Percentiles rank a stretch among this genome's conserved stretches.
Evolutionary conservation across 1,140 invertebrate species (phyloP).

Genomic region (Platorchestia sp.): DNA sequence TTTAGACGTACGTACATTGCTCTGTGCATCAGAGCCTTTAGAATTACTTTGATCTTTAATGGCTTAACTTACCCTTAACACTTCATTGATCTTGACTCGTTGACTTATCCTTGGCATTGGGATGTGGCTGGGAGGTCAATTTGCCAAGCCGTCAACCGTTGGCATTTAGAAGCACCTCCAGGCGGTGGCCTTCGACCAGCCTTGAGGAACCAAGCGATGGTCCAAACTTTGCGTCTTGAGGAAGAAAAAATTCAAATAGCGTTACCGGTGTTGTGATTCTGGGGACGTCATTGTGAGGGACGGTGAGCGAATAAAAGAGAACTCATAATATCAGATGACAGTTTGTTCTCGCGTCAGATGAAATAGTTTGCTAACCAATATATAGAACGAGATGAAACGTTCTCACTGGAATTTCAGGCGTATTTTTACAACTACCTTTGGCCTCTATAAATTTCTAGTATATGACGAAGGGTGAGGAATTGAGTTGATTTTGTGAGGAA

Average conservation of each 20-base stretch:
- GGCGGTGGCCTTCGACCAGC: background rate
- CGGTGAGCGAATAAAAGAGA: background rate
- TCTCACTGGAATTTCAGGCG: background rate
- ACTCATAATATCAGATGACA: background rate
- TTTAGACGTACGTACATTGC: background rate
- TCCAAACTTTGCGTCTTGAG: background rate
- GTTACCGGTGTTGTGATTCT: background rate
- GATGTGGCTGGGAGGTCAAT: background rate
- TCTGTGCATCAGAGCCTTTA: background rate
- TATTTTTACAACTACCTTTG: background rate
- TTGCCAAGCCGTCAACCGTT: constrained; percentile 30
- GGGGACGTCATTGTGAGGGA: background rate
- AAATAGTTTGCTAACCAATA: background rate
- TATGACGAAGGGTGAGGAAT: background rate
- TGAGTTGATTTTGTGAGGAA: background rate
- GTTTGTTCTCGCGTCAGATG: background rate
- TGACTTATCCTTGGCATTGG: constrained; percentile 44
- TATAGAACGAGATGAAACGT: background rate
- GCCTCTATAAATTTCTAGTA: background rate
- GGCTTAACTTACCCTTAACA: background rate
- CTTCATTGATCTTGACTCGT: background rate
- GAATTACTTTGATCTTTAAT: background rate
- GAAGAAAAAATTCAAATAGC: background rate
- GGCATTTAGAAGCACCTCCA: background rate
- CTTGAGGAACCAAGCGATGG: background rate